A percentile compares a stretch with the other conserved stretches of the same genome.
phyloP scores from a whole-genome alignment of 2,888 invertebrate species.

The Drosophila anomalata region DNA sequence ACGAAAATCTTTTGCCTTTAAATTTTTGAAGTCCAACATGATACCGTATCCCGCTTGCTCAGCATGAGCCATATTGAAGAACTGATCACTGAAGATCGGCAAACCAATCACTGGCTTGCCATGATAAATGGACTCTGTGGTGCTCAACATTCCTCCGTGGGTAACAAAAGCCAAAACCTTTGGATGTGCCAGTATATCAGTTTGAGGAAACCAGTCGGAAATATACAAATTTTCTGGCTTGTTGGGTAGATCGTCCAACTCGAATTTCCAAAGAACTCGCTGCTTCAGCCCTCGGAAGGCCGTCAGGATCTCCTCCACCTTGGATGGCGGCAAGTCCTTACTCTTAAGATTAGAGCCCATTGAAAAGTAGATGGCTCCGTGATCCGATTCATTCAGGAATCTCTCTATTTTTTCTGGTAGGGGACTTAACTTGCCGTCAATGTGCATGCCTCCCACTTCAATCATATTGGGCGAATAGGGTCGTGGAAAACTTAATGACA shows the following conservation, averaged over 20 bases:
- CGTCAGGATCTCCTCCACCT: slow-evolving; percentile 57
- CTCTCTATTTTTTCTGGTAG: slow-evolving; percentile 79
- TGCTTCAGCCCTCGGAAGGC: slow-evolving; percentile 65
- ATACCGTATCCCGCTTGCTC: slow-evolving; percentile 83
- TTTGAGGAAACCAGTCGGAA: slow-evolving; percentile 84
- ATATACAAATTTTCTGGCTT: slow-evolving; percentile 78
- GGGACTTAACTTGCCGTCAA: slow-evolving; percentile 68
- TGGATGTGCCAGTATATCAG: slow-evolving; percentile 84
- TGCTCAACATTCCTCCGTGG: slow-evolving; percentile 84
- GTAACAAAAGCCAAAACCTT: slow-evolving; percentile 84
- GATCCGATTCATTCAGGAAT: slow-evolving; percentile 81
- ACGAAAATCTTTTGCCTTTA: slow-evolving; percentile 62
- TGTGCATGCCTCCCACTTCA: slow-evolving; percentile 82
- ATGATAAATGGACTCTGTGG: slow-evolving; percentile 84
- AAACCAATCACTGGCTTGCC: slow-evolving; percentile 84
- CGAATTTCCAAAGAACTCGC: slow-evolving; percentile 84
- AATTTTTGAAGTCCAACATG: slow-evolving; percentile 70
- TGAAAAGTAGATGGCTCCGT: slow-evolving; percentile 84
- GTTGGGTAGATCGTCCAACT: slow-evolving; percentile 73
- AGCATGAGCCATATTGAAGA: slow-evolving; percentile 84
- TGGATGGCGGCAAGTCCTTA: slow-evolving; percentile 70
- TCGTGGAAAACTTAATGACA: slow-evolving; percentile 75
- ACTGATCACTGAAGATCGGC: slow-evolving; percentile 85
- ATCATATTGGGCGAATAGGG: slow-evolving; percentile 83
- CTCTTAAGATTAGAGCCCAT: slow-evolving; percentile 83